Percentiles rank a stretch among this genome's conserved stretches.
Evolutionary conservation across 1,140 invertebrate species (phyloP).

Genomic region (Heterodera schachtii): DNA sequence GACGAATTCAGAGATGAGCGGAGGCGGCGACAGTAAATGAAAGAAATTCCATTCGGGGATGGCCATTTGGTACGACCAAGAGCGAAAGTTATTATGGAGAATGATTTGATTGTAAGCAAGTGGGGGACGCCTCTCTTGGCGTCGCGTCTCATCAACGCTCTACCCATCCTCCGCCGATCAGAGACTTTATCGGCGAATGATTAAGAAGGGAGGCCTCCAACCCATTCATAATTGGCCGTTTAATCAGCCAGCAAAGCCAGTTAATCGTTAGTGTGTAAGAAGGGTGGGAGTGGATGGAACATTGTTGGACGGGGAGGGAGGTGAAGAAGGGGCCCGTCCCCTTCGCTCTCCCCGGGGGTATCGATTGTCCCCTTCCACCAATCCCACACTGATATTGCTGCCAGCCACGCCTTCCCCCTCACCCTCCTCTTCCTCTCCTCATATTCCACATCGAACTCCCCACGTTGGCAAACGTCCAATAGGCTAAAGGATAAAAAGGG

Average conservation of each 20-base stretch:
- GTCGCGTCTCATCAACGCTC: background rate
- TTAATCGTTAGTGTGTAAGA: background rate
- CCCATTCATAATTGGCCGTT: background rate
- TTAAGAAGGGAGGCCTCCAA: background rate
- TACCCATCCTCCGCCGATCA: background rate
- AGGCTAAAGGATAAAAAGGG: conserved; percentile 2
- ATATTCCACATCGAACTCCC: background rate
- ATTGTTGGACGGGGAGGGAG: background rate
- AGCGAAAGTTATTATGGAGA: background rate
- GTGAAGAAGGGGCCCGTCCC: background rate
- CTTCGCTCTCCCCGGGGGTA: background rate
- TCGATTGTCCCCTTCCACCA: conserved; percentile 3
- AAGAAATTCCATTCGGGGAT: background rate
- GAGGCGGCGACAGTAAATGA: too few species aligned
- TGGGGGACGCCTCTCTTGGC: background rate
- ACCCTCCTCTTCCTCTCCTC: background rate
- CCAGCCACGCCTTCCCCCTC: background rate
- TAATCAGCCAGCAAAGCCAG: background rate
- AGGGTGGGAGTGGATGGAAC: background rate
- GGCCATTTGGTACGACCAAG: background rate
- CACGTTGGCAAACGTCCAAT: conserved; percentile 6
- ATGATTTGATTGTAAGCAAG: background rate
- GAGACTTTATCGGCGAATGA: background rate
- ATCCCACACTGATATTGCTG: conserved; percentile 3
- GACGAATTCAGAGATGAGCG: too few species aligned